phyloP scores from a whole-genome alignment of 2,113 vertebrate genomes.

The Cinclus cinclus region DNA sequence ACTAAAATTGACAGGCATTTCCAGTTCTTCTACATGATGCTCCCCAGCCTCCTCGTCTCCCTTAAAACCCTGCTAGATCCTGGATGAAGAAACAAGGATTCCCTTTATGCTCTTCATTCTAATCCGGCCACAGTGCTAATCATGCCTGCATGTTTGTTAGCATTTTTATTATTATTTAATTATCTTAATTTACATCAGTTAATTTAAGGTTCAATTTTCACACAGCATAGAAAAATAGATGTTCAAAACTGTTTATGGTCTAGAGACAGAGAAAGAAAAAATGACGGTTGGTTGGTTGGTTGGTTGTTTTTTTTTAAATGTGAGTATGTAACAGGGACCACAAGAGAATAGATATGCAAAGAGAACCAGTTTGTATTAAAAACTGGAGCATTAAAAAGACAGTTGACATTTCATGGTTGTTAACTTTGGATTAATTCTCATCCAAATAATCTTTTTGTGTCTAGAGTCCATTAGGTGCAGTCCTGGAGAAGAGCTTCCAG shows the following conservation, averaged over 20 bases:
- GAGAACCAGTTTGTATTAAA: neutral
- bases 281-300: neutral
- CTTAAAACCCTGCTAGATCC: neutral
- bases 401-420: neutral
- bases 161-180: neutral
- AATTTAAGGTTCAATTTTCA: neutral
- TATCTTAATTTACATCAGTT: neutral
- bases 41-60: neutral
- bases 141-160: neutral
- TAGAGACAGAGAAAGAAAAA: neutral
- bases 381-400: neutral
- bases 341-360: neutral
- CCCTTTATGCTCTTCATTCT: neutral
- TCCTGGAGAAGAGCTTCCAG: neutral
- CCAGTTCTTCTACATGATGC: neutral
- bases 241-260: fast-evolving
- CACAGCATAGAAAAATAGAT: neutral
- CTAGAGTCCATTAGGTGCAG: neutral
- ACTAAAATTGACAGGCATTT: neutral
- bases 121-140: neutral
- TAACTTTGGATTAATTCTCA: neutral
- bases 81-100: neutral
- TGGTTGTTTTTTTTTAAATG: neutral
- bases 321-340: neutral
- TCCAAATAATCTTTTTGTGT: neutral